phyloP scores from a whole-genome alignment of 2,888 invertebrate species.

The Ornithoptera alexandrae region DNA sequence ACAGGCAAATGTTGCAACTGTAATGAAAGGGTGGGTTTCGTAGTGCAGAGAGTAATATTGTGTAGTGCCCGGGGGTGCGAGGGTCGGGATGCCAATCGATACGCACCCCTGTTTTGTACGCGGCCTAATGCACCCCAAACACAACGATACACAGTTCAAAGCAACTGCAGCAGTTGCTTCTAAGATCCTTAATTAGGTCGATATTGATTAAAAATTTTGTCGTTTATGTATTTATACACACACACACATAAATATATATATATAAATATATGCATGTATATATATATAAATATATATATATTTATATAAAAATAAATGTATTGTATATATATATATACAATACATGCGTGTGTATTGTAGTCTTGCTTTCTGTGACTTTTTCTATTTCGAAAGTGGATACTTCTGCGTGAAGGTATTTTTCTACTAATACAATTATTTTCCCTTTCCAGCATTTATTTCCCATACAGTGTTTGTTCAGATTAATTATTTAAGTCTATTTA shows the following conservation, averaged over 20 bases:
- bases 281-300: too few species aligned
- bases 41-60: constrained; percentile 58
- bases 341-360: too few species aligned
- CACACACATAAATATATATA: too few species aligned
- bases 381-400: not conserved
- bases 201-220: not conserved
- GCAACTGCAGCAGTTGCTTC: constrained; percentile 32
- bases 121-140: constrained; percentile 69
- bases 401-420: too few species aligned
- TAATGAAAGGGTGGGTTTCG: constrained; percentile 61
- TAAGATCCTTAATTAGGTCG: constrained; percentile 34
- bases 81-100: constrained; percentile 65
- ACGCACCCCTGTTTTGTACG: constrained; percentile 61
- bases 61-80: constrained; percentile 51
- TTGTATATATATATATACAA: too few species aligned
- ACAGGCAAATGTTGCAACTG: constrained; percentile 58
- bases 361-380: not conserved
- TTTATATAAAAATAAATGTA: too few species aligned
- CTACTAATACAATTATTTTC: too few species aligned
- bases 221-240: not conserved
- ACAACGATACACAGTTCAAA: constrained; percentile 39
- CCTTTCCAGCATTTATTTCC: too few species aligned
- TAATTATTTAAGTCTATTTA: not conserved
- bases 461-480: not conserved
- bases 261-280: too few species aligned